These are phyloP conservation scores for Phortica okadai DNA, from an alignment of 2,888 invertebrate species.

Conservation along the genomic window DNA sequence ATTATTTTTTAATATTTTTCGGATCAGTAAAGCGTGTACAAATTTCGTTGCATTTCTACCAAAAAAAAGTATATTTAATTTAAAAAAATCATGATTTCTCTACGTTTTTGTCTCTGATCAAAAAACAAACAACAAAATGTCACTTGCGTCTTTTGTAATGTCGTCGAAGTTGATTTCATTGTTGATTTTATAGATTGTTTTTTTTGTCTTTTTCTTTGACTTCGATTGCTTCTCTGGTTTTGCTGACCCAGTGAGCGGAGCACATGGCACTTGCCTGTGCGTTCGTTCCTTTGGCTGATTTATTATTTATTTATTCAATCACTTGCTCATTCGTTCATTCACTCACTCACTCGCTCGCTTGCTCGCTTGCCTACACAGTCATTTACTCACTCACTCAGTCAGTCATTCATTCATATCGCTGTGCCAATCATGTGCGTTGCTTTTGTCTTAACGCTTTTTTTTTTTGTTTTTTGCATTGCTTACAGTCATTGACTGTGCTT, in stretches of 20 bases:
- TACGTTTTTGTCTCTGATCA: not conserved
- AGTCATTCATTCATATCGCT: not conserved
- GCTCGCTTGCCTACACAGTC: not conserved
- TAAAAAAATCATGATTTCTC: too few species aligned
- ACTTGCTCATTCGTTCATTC: conserved; percentile 8
- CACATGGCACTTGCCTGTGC: conserved; percentile 11
- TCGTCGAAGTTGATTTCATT: conserved; percentile 13
- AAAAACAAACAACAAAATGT: conserved; percentile 12
- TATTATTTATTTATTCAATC: conserved; percentile 33
- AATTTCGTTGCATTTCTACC: too few species aligned
- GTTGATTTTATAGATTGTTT: conserved; percentile 15
- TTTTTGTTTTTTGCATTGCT: conserved; percentile 26
- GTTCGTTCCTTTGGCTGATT: conserved; percentile 25
- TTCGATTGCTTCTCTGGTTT: conserved; percentile 1
- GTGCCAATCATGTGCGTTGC: not conserved
- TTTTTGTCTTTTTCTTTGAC: conserved; percentile 11
- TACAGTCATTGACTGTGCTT: not conserved
- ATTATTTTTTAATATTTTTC: not conserved
- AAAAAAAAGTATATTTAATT: too few species aligned
- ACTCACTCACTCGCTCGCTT: not conserved
- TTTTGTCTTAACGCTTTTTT: conserved; percentile 8
- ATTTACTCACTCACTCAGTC: not conserved
- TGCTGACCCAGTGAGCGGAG: conserved; percentile 29
- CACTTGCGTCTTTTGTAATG: conserved; percentile 15
- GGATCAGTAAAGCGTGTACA: not conserved